Percentiles rank a stretch among this genome's conserved stretches.
phyloP scores from a whole-genome alignment of 2,113 vertebrate genomes.

The Melanocharis versteri region DNA sequence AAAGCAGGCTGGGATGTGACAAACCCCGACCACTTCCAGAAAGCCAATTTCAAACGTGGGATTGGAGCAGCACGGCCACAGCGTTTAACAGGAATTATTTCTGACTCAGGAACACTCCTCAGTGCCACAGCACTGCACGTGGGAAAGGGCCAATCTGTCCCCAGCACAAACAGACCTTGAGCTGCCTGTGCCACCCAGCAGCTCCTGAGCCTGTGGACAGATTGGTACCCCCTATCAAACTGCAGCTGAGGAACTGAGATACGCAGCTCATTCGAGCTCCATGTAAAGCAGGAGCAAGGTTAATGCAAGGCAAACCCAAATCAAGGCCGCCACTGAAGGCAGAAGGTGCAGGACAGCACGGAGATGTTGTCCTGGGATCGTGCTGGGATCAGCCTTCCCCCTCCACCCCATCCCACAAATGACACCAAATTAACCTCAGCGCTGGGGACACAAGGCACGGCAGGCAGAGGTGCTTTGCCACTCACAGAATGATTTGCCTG shows the following conservation, averaged over 20 bases:
- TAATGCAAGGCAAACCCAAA: neutral
- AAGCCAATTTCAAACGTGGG: rapidly evolving
- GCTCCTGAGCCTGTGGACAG: neutral
- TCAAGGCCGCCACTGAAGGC: rapidly evolving
- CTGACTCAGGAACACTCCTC: neutral
- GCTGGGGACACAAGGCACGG: rapidly evolving
- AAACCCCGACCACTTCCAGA: neutral
- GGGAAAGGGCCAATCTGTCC: neutral
- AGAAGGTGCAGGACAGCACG: neutral
- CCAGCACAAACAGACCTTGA: slow-evolving; percentile 2
- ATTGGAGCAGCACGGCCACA: neutral
- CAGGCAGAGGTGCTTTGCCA: neutral
- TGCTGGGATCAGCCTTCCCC: neutral
- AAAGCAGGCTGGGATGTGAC: neutral
- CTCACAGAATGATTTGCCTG: neutral
- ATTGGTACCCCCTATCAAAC: neutral
- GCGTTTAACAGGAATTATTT: neutral
- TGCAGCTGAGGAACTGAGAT: neutral
- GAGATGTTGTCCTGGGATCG: neutral
- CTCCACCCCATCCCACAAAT: rapidly evolving
- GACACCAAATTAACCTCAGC: rapidly evolving
- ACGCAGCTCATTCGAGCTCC: neutral
- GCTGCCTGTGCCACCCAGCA: neutral
- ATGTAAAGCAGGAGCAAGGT: neutral
- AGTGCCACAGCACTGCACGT: neutral